Evolutionary conservation across 2,113 vertebrate species (phyloP).

Genomic region (Otocyon megalotis): DNA sequence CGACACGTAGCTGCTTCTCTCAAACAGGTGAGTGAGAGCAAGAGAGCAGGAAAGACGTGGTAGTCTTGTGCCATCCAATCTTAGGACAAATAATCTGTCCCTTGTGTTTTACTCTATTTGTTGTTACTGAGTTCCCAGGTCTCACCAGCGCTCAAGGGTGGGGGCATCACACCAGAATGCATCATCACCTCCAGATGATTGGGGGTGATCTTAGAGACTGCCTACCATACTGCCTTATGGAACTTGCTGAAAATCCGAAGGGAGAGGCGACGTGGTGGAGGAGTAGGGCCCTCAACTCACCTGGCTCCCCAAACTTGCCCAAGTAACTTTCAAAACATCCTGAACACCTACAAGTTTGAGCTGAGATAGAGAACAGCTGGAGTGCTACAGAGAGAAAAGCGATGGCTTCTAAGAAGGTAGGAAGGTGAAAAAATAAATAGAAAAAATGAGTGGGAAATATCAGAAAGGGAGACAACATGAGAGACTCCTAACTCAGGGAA

Average conservation of each 20-base stretch:
- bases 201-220: neutral
- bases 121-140: neutral
- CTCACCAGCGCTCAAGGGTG: neutral
- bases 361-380: no score
- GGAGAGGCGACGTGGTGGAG: no score
- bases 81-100: neutral
- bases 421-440: no score
- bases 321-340: no score
- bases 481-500: no score
- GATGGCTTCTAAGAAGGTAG: no score
- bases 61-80: neutral
- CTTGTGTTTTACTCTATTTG: neutral
- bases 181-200: neutral
- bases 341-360: no score
- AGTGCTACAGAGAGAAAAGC: no score
- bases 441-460: no score
- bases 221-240: neutral
- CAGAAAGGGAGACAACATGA: no score
- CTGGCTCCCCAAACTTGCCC: no score
- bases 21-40: neutral
- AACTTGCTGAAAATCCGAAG: neutral
- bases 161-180: neutral
- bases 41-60: neutral
- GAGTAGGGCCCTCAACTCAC: no score
- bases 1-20: neutral